These are phyloP conservation scores for Euura saliciscinereae DNA, from an alignment of 1,140 invertebrate species.

Conservation along the genomic window DNA sequence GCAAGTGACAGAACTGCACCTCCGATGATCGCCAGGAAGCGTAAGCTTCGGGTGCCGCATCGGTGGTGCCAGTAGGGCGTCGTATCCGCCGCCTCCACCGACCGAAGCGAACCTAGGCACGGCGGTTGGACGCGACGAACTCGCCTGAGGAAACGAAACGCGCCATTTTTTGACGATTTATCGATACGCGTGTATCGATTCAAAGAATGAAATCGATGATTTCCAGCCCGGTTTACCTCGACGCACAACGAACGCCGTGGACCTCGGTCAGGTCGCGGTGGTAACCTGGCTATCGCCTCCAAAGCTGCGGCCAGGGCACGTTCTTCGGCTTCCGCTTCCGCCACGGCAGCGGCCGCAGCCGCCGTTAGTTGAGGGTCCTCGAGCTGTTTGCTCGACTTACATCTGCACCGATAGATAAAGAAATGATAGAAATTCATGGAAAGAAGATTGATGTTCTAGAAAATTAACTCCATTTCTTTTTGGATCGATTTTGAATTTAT, in stretches of 20 bases:
- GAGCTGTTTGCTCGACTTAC: slow-evolving; percentile 60
- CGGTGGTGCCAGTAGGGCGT: slow-evolving; percentile 70
- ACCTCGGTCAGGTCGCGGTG: slow-evolving; percentile 54
- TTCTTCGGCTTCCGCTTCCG: slow-evolving; percentile 74
- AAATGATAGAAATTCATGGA: not conserved
- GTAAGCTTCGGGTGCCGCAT: slow-evolving; percentile 54
- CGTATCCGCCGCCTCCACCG: slow-evolving; percentile 68
- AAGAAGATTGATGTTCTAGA: not conserved
- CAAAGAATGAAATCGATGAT: no score
- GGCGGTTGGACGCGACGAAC: slow-evolving; percentile 54
- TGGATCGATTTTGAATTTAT: slow-evolving; percentile 54
- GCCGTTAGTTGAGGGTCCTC: slow-evolving; percentile 62
- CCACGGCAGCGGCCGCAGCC: slow-evolving; percentile 77
- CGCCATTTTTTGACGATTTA: slow-evolving; percentile 54
- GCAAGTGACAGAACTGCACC: slow-evolving; percentile 79
- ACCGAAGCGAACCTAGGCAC: slow-evolving; percentile 70
- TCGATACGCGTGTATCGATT: slow-evolving; percentile 34
- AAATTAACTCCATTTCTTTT: slow-evolving; percentile 26
- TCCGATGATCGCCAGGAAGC: slow-evolving; percentile 64
- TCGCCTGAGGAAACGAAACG: slow-evolving; percentile 49
- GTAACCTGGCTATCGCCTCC: slow-evolving; percentile 69
- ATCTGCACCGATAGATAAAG: slow-evolving; percentile 43
- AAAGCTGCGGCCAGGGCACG: slow-evolving; percentile 72
- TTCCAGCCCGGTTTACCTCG: slow-evolving; percentile 36
- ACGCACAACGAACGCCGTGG: slow-evolving; percentile 53